These are phyloP conservation scores for Cebus imitator DNA, from an alignment of 2,113 vertebrate genomes.

Conservation along the genomic window DNA sequence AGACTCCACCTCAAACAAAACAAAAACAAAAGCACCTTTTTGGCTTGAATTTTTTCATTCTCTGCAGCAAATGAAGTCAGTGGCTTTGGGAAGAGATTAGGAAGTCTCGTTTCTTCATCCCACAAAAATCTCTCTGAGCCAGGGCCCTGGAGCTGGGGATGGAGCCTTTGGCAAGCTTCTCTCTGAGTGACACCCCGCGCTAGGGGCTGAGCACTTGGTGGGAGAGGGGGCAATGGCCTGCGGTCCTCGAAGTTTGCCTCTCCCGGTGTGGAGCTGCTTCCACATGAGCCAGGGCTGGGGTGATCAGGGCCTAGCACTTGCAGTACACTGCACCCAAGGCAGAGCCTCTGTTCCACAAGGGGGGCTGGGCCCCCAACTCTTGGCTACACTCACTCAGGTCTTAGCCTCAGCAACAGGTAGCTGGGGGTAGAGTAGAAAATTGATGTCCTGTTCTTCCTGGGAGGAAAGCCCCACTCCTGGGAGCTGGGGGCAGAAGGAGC, in stretches of 20 bases:
- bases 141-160: neutral
- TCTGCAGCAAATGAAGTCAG: neutral
- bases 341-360: neutral
- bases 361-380: neutral
- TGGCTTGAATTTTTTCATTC: neutral
- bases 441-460: neutral
- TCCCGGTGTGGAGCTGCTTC: neutral
- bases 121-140: neutral
- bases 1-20: too few species aligned
- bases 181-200: neutral
- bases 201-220: neutral
- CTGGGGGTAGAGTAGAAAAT: neutral
- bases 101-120: neutral
- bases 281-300: neutral
- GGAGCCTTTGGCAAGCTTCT: neutral
- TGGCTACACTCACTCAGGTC: neutral
- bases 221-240: neutral
- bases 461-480: too few species aligned
- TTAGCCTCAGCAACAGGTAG: neutral
- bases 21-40: neutral
- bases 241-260: neutral
- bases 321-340: neutral
- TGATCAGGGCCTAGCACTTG: neutral
- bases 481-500: neutral
- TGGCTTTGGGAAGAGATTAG: neutral